Evolutionary conservation across 2,113 vertebrate species (phyloP), one percentile per base, ranked within the genome.

Genomic region (Nothobranchius kuhntae): DNA sequence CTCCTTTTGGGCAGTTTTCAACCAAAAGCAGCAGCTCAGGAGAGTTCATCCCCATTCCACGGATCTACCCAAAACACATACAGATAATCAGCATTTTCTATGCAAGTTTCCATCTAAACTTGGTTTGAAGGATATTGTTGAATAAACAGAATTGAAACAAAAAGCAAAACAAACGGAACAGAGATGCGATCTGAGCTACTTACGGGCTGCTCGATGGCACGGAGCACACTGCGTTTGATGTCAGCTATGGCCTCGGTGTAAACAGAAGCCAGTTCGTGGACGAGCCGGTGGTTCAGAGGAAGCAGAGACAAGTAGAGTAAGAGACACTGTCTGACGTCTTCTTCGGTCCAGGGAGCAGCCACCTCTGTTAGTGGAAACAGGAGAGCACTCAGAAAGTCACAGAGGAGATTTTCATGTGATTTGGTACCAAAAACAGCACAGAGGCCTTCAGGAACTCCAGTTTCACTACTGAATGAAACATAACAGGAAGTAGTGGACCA

Each of bases 31-130:
- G 91, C 66, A 98, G 92, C 85, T 98, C 96, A 0, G 96, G 97
- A 0, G 97, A 98, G 83, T 93, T 96, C 97, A 98, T 98, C 14
- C 97, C 97, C 97, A 98, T 98, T 0, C 96, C 97, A 0, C 97
- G 94, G 75, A 98, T 98, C 95, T 96, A 64, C 4, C 78, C 9
- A 40, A 1, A 13, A 21, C 21, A 21, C 21, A 21, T 21, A 21
- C 21, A 21, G 21, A 21, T 21, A 21, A 21, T 21, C 21, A 1
- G 21, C 21, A 21, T 21, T 21, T 21, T 21, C 1, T 21, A 21
- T 21, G 21, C 21, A 21, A 21, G 38, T 40, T 40, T 40, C 38
- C 38, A 6, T 40, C 38, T 40, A 40, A 40, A 45, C 12, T 45
- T 13, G 12, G 44, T 45, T 45, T 45, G 44, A 4, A 45, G 10